A percentile compares a stretch with the other conserved stretches of the same genome.
Evolutionary conservation across 2,888 invertebrate genomes (phyloP).

Genomic region (Hypomecis atomaria): DNA sequence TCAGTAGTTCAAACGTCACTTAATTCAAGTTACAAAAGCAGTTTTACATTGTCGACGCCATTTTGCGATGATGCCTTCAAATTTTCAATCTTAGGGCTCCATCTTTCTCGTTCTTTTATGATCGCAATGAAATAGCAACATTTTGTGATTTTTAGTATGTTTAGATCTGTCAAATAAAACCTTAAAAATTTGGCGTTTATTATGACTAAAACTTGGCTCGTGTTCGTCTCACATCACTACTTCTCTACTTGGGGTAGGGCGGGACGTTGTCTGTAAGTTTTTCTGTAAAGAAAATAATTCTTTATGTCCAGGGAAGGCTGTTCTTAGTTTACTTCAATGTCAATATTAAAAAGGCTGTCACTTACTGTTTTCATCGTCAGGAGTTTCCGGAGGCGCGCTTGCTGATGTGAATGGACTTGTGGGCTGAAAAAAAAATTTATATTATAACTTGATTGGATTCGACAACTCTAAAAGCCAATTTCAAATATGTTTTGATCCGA

Average conservation of each 20-base stretch:
- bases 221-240: background rate
- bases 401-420: conserved; percentile 3
- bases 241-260: conserved; percentile 15
- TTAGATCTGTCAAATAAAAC: too few relatives aligned
- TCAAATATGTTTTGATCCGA: too few relatives aligned
- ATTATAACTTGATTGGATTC: background rate
- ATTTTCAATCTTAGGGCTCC: too few relatives aligned
- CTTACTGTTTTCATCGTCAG: conserved; percentile 16
- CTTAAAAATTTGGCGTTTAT: too few relatives aligned
- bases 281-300: conserved; percentile 7
- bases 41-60: too few relatives aligned
- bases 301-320: background rate
- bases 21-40: too few relatives aligned
- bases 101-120: too few relatives aligned
- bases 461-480: too few relatives aligned
- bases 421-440: background rate
- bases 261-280: conserved; percentile 8
- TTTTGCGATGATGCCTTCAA: too few relatives aligned
- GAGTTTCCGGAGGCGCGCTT: conserved; percentile 1
- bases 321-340: background rate
- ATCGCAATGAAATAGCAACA: too few relatives aligned
- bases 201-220: background rate
- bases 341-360: background rate
- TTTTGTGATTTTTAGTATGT: too few relatives aligned
- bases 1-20: too few relatives aligned